Conservation (phyloP, 2,113 vertebrate genomes). For the Thymallus thymallus region DNA sequence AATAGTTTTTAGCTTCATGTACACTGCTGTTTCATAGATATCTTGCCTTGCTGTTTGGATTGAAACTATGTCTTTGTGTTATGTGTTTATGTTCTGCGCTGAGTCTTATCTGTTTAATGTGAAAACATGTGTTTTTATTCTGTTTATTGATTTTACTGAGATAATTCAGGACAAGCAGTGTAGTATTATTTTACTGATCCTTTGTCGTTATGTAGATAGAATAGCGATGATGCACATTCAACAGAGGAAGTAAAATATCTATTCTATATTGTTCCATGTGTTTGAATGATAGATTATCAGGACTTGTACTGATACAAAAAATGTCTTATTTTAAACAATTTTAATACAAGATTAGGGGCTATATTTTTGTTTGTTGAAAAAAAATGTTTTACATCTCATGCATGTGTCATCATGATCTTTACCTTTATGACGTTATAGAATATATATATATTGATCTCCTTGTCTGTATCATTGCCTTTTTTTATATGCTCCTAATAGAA, state of each 20-base stretch:
- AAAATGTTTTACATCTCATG: not conserved
- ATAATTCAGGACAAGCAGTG: constrained; percentile 27
- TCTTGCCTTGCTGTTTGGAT: constrained; percentile 5
- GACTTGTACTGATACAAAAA: constrained; percentile 1
- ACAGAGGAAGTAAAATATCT: constrained; percentile 1
- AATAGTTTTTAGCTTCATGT: constrained; percentile 63
- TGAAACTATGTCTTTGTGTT: constrained; percentile 23
- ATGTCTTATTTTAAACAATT: not conserved
- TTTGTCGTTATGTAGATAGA: constrained; percentile 28
- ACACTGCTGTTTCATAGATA: not conserved
- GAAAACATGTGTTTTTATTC: constrained; percentile 37
- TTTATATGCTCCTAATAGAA: too few relatives aligned
- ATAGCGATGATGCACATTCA: constrained; percentile 6
- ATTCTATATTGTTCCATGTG: constrained; percentile 2
- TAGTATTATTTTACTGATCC: constrained; percentile 2
- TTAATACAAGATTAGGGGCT: not conserved
- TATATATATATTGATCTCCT: not conserved
- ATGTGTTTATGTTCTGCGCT: too few relatives aligned
- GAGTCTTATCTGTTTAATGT: too few relatives aligned
- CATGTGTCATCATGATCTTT: not conserved
- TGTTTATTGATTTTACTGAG: constrained; percentile 34
- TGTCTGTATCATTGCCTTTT: not conserved
- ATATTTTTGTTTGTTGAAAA: not conserved
- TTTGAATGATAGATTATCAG: not conserved
- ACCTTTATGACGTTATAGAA: not conserved